Evolutionary conservation across 2,797 vertebrate species (phyloP).

Genomic region (Brotula barbata): DNA sequence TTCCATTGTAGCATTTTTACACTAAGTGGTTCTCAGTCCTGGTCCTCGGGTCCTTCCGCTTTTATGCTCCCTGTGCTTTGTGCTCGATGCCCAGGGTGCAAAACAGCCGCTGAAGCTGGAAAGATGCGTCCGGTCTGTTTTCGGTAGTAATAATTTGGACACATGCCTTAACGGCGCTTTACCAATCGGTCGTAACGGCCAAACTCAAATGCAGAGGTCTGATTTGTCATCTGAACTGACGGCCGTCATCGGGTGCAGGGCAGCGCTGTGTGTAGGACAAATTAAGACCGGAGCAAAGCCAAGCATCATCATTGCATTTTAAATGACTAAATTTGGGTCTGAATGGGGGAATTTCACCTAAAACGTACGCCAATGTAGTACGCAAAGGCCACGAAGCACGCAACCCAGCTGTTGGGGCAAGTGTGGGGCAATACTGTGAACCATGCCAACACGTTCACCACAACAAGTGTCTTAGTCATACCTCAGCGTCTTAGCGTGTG

Average conservation of each 20-base stretch:
- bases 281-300: conserved; percentile 42
- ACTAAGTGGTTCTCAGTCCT: not conserved
- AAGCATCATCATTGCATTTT: conserved; percentile 27
- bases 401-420: conserved; percentile 1
- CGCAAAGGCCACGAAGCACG: too few relatives aligned
- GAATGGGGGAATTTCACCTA: too few relatives aligned
- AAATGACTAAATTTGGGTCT: conserved; percentile 11
- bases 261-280: conserved; percentile 38
- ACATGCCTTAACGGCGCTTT: too few relatives aligned
- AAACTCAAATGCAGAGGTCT: not conserved
- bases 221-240: not conserved
- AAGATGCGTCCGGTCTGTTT: not conserved
- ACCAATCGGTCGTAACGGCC: too few relatives aligned
- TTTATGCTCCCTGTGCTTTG: too few relatives aligned
- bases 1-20: conserved; percentile 11
- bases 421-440: conserved; percentile 63
- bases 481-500: conserved; percentile 16
- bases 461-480: conserved; percentile 41
- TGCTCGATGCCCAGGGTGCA: too few relatives aligned
- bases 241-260: conserved; percentile 13
- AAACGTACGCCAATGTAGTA: too few relatives aligned
- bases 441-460: conserved; percentile 26
- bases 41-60: too few relatives aligned
- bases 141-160: not conserved
- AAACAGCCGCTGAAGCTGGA: not conserved